These are phyloP conservation scores for Molothrus aeneus DNA, from an alignment of 2,797 vertebrate species.

Conservation along the genomic window DNA sequence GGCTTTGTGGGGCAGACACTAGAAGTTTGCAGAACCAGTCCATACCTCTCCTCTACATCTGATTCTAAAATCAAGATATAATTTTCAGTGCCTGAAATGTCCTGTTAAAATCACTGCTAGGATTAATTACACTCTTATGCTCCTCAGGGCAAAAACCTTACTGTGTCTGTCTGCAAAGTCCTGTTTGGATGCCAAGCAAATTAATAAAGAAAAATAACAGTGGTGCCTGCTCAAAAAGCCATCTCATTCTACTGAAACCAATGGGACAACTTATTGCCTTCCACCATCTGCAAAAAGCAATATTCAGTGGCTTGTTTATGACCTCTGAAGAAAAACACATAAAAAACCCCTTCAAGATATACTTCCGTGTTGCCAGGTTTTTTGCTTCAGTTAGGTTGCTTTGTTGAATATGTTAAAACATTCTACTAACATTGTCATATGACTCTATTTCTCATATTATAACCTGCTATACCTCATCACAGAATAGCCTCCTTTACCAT, in stretches of 20 bases:
- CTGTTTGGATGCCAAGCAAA: constrained; percentile 31
- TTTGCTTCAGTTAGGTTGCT: neutral
- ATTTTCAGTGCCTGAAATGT: neutral
- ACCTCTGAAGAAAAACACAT: neutral
- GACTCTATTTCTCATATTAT: neutral
- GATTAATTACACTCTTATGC: neutral
- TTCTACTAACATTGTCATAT: neutral
- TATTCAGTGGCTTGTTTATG: neutral
- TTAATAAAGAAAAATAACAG: constrained; percentile 27
- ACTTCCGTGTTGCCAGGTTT: neutral
- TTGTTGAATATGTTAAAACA: neutral
- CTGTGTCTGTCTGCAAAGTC: neutral
- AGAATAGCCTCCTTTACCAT: neutral
- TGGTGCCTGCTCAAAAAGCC: neutral
- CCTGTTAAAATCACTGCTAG: neutral
- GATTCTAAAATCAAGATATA: neutral
- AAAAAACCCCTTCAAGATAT: neutral
- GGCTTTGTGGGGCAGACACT: neutral
- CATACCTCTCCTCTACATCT: neutral
- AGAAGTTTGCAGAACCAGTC: neutral
- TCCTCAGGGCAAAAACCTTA: neutral
- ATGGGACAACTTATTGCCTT: neutral
- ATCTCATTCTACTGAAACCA: neutral
- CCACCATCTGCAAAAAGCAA: neutral
- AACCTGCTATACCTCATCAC: neutral